Conservation (phyloP, 2,113 vertebrate species). For the Poeciliopsis turrubarensis region DNA sequence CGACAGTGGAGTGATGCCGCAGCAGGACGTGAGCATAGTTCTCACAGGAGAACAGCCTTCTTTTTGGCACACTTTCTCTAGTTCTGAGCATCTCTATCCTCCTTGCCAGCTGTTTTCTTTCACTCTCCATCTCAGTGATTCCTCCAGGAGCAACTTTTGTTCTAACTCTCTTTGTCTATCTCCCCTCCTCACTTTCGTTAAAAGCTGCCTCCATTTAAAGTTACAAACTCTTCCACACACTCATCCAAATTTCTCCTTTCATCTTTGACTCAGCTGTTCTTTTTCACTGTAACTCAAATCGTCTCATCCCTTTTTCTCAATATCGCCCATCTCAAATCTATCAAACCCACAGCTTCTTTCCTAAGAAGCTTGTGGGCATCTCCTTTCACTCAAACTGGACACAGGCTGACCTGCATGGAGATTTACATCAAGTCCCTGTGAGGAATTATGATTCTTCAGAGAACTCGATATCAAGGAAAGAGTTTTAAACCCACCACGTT, state of each 20-base stretch:
- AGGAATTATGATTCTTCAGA: no score
- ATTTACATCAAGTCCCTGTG: no score
- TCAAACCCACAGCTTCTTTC: conserved; percentile 17
- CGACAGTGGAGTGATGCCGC: conserved; percentile 55
- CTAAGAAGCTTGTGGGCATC: conserved; percentile 18
- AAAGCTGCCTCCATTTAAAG: conserved; percentile 54
- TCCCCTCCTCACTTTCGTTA: conserved; percentile 51
- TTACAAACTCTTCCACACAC: conserved; percentile 40
- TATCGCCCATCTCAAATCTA: conserved; percentile 20
- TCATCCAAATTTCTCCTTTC: conserved; percentile 45
- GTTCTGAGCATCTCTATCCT: conserved; percentile 5
- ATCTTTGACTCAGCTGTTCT: conserved; percentile 33
- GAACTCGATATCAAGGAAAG: no score
- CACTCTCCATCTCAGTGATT: conserved; percentile 33
- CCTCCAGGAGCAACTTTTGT: conserved; percentile 33
- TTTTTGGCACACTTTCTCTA: conserved; percentile 30
- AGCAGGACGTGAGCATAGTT: conserved; percentile 37
- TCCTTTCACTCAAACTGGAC: no score
- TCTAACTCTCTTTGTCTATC: conserved; percentile 35
- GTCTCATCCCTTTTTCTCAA: conserved; percentile 9
- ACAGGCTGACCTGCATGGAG: no score
- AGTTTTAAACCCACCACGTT: no score
- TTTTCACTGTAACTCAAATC: background rate
- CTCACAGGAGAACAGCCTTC: conserved; percentile 44
- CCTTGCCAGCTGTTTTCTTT: conserved; percentile 45